Percentiles rank a stretch among this genome's conserved stretches.
These are phyloP conservation scores for Busseola fusca DNA, from an alignment of 2,888 invertebrate genomes.

Conservation along the genomic window DNA sequence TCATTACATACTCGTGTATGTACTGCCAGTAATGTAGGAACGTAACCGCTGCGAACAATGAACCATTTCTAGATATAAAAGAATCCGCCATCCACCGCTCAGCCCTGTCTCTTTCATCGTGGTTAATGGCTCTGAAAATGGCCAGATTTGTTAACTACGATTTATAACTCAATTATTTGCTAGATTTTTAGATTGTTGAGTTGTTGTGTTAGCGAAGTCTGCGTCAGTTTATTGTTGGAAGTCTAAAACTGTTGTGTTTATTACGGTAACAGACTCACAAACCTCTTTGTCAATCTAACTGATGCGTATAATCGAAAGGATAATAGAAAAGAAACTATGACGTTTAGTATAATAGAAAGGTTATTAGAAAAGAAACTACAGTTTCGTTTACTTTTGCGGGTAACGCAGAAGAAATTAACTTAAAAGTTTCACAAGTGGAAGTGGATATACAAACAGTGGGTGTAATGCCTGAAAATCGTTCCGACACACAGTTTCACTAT, in stretches of 20 bases:
- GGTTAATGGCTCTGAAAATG: slow-evolving; percentile 66
- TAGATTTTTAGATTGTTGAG: slow-evolving; percentile 55
- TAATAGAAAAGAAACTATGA: slow-evolving; percentile 17
- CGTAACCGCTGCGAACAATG: slow-evolving; percentile 57
- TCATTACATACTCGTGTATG: slow-evolving; percentile 37
- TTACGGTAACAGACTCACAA: slow-evolving; percentile 14
- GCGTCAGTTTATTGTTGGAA: slow-evolving; percentile 30
- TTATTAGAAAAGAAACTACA: slow-evolving; percentile 15
- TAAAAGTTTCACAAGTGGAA: slow-evolving; percentile 8
- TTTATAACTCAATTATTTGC: slow-evolving; percentile 64
- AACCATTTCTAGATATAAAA: slow-evolving; percentile 62
- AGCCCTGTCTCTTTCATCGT: slow-evolving; percentile 60
- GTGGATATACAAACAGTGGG: background rate
- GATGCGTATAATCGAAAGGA: slow-evolving; percentile 11
- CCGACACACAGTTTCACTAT: slow-evolving; percentile 13
- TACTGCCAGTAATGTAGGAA: slow-evolving; percentile 27
- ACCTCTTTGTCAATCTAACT: slow-evolving; percentile 26
- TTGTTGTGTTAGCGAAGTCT: slow-evolving; percentile 42
- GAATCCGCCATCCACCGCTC: slow-evolving; percentile 45
- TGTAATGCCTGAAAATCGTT: slow-evolving; percentile 20
- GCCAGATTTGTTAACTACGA: slow-evolving; percentile 58
- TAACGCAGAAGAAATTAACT: slow-evolving; percentile 22
- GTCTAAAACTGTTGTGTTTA: slow-evolving; percentile 42
- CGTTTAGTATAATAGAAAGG: slow-evolving; percentile 6
- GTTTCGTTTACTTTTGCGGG: slow-evolving; percentile 27